Conservation (phyloP, 2,113 vertebrate genomes). For the Galemys pyrenaicus region DNA sequence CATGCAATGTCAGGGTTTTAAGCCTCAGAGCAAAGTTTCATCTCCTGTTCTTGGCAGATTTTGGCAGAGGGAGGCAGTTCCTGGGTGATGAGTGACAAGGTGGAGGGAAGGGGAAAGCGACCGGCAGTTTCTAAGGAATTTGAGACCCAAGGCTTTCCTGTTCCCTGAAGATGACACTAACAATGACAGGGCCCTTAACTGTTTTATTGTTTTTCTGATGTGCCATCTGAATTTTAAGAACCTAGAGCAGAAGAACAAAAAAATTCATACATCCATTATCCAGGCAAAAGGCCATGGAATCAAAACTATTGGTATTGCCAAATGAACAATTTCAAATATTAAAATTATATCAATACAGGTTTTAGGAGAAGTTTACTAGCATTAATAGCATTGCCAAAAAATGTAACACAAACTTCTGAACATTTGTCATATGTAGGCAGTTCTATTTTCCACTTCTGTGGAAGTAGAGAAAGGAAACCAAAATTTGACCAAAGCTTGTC, state of each 20-base stretch:
- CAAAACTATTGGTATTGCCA: slow-evolving; percentile 48
- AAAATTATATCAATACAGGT: slow-evolving; percentile 72
- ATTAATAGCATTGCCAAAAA: slow-evolving; percentile 53
- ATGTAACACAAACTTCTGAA: slow-evolving; percentile 50
- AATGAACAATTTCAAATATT: slow-evolving; percentile 74
- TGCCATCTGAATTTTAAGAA: slow-evolving; percentile 62
- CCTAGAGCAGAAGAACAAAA: slow-evolving; percentile 42
- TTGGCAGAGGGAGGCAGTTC: background rate
- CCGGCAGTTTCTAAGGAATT: slow-evolving; percentile 36
- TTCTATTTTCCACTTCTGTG: slow-evolving; percentile 13
- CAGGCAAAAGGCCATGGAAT: slow-evolving; percentile 59
- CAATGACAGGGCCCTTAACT: background rate
- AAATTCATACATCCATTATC: slow-evolving; percentile 71
- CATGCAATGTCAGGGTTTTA: background rate
- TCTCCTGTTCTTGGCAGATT: background rate
- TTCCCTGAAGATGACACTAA: background rate
- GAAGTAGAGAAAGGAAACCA: background rate
- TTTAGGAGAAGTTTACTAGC: slow-evolving; percentile 65
- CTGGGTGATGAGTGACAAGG: slow-evolving; percentile 1
- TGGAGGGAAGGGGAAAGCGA: slow-evolving; percentile 34
- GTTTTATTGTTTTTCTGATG: background rate
- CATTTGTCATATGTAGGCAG: slow-evolving; percentile 66
- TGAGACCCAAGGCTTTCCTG: background rate
- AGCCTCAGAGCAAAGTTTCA: background rate
- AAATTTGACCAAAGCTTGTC: background rate